Conservation (phyloP, 1,140 invertebrate species). For the Drosophila yakuba region DNA sequence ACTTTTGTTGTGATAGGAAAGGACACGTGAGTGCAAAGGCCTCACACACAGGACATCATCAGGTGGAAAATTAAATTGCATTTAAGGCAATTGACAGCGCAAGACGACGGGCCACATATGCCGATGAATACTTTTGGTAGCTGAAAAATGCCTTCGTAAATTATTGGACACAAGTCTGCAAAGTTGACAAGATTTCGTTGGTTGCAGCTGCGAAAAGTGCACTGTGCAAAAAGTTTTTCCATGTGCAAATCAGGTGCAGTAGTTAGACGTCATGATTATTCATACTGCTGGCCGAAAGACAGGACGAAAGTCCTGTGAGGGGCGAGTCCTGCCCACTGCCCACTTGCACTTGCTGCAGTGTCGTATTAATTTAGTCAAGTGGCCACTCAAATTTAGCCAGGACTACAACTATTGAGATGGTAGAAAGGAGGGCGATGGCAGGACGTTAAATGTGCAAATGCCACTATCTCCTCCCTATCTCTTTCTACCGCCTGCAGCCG, state of each 20-base stretch:
- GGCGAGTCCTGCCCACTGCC: constrained; percentile 61
- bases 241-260: constrained; percentile 63
- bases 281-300: constrained; percentile 65
- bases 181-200: constrained; percentile 23
- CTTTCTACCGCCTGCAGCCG: neutral
- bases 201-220: neutral
- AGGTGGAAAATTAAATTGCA: constrained; percentile 65
- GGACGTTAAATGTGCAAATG: constrained; percentile 67
- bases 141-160: constrained; percentile 14
- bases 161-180: constrained; percentile 30
- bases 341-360: constrained; percentile 70
- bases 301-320: no score
- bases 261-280: constrained; percentile 71
- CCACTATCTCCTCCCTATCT: neutral
- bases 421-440: neutral
- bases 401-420: constrained; percentile 51
- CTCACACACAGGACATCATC: constrained; percentile 50
- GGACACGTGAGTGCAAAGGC: constrained; percentile 40
- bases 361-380: constrained; percentile 83
- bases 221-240: neutral
- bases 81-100: constrained; percentile 59
- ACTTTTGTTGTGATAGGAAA: constrained; percentile 5
- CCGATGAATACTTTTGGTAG: constrained; percentile 22
- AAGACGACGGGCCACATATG: constrained; percentile 29
- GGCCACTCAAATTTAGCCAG: constrained; percentile 79